Base-by-base conservation (phyloP, 2,797 vertebrate genomes). In the Pseudotriccus pelzelni region DNA sequence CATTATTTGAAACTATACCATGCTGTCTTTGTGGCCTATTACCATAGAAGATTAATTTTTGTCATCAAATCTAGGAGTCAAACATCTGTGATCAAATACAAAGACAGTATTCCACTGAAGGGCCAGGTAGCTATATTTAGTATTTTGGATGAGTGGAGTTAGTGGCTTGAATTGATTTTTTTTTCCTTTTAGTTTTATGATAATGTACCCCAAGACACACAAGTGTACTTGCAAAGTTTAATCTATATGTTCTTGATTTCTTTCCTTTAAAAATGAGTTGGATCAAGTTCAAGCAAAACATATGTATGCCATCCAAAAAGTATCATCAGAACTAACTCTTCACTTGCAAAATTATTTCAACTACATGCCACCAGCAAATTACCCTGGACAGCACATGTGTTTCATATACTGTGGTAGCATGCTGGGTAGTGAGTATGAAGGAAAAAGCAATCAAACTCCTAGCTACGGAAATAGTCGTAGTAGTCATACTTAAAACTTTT, bases 321-420 rank as follows among this genome's bases (percentile, higher is more conserved):
- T 68, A 43, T 83, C 72, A 58, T 92, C 82, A 83, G 70, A 91
- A 87, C 77, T 78, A 74, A 36, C 39, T 68, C 53, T 94, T 90
- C 50, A 12, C 49, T 72, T 85, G n/a, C 62, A 72, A 69, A 94
- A n/a, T 86, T 21, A 60, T 78, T 97, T 76, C 43, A 81, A 12
- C 50, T 90, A 47, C 30, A 44, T 81, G 79, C 64, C 76, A 88
- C 73, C n/a, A 75, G 85, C 86, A 84, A 84, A 91, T 94, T 91
- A 78, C 58, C 58, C 69, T 75, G 69, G 78, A 59, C 28, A 86
- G 94, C 82, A 94, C 72, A 80, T 93, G 41, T 90, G 89, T 77
- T 92, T 94, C 46, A 43, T 81, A 70, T 92, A 87, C 72, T 80
- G 77, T 72, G 77, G 80, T 86, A 90, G 52, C 44, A 23, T 89